A percentile compares a stretch with the other conserved stretches of the same genome.
Conservation (phyloP, 2,797 vertebrate species). For the Lates japonicus region DNA sequence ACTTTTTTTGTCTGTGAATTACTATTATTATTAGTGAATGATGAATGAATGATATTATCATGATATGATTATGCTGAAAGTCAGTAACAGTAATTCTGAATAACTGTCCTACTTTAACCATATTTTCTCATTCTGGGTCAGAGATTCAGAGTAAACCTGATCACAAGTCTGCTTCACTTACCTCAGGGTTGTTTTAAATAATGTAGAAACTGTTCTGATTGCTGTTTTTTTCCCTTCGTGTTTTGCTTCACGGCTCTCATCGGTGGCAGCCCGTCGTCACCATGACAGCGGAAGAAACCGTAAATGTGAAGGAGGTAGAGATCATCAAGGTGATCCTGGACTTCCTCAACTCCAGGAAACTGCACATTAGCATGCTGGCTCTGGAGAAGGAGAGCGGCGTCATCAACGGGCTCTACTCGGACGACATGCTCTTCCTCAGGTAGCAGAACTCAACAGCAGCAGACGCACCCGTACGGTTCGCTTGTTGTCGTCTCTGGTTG, state of each 20-base stretch:
- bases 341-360: slow-evolving; percentile 96
- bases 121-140: neutral
- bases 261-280: slow-evolving; percentile 77
- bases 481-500: neutral
- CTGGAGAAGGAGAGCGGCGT: slow-evolving; percentile 99
- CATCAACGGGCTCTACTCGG: slow-evolving; percentile 98
- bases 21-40: too few species aligned
- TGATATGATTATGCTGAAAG: neutral
- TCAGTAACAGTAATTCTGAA: neutral
- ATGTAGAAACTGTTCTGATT: neutral
- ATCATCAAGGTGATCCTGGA: slow-evolving; percentile 98
- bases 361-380: slow-evolving; percentile 99
- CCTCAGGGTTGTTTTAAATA: neutral
- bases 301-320: slow-evolving; percentile 99
- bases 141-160: neutral
- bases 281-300: slow-evolving; percentile 99
- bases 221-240: neutral
- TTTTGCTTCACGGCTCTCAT: neutral
- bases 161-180: neutral
- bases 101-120: neutral
- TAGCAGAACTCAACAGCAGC: slow-evolving; percentile 60
- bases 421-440: slow-evolving; percentile 99
- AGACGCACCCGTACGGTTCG: neutral
- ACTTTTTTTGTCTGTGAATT: neutral
- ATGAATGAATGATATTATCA: neutral